Evolutionary conservation across 2,888 invertebrate species (phyloP).

Genomic region (Colletes collaris): DNA sequence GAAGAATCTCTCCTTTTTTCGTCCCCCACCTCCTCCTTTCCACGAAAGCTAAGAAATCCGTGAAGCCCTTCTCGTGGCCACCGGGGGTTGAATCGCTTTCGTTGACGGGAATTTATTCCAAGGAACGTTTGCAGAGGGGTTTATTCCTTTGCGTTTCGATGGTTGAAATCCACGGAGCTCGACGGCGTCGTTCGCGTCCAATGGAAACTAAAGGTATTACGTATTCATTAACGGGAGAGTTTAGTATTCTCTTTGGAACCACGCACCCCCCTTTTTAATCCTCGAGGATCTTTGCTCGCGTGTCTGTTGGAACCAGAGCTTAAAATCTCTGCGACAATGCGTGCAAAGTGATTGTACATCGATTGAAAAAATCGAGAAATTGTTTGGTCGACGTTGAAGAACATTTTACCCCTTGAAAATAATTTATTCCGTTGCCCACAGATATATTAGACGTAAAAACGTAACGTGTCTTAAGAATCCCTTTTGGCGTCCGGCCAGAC

Average conservation of each 20-base stretch:
- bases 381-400: no score
- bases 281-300: neutral
- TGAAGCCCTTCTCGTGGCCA: neutral
- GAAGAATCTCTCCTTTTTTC: conserved; percentile 14
- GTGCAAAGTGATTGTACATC: no score
- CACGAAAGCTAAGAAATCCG: neutral
- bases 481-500: conserved; percentile 13
- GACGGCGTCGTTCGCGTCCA: conserved; percentile 13
- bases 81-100: conserved; percentile 1
- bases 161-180: conserved; percentile 6
- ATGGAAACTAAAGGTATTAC: conserved; percentile 18
- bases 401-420: no score
- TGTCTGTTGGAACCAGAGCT: neutral
- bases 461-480: conserved; percentile 21
- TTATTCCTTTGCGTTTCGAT: neutral
- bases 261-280: neutral
- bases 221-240: conserved; percentile 21
- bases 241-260: conserved; percentile 5
- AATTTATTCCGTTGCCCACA: neutral
- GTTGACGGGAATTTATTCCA: conserved; percentile 25
- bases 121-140: neutral
- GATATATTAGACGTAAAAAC: conserved; percentile 14
- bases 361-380: no score
- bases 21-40: neutral
- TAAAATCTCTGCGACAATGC: no score